Evolutionary conservation across 1,140 invertebrate genomes (phyloP).

Genomic region (Cyphomyrmex costatus): DNA sequence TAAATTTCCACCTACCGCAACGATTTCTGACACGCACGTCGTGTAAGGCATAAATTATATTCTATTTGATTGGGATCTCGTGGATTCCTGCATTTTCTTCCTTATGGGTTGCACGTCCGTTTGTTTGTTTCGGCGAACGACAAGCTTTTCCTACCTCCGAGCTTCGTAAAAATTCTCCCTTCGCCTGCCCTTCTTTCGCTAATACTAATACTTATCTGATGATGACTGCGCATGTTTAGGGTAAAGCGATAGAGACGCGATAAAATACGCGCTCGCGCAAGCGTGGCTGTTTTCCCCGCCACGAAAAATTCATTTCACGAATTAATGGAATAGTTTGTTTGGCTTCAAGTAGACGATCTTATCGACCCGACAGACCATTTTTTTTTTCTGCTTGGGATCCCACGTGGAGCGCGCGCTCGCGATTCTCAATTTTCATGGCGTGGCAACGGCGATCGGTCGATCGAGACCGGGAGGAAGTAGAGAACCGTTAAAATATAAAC

Average conservation of each 20-base stretch:
- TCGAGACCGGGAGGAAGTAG: slow-evolving; percentile 74
- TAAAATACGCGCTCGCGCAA: slow-evolving; percentile 57
- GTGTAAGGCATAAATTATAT: slow-evolving; percentile 10
- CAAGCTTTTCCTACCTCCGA: slow-evolving; percentile 49
- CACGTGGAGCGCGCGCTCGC: slow-evolving; percentile 71
- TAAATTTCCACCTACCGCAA: slow-evolving; percentile 16
- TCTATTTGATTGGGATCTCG: slow-evolving; percentile 22
- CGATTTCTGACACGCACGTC: background rate
- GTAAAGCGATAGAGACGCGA: slow-evolving; percentile 53
- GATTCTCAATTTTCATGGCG: slow-evolving; percentile 68
- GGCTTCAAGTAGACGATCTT: slow-evolving; percentile 76
- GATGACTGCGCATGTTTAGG: slow-evolving; percentile 70
- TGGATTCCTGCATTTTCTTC: slow-evolving; percentile 19
- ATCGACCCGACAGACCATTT: slow-evolving; percentile 74
- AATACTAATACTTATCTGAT: slow-evolving; percentile 66
- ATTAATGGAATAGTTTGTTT: slow-evolving; percentile 79
- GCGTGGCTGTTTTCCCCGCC: slow-evolving; percentile 26
- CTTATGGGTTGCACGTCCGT: background rate
- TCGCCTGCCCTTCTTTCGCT: background rate
- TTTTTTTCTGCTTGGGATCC: slow-evolving; percentile 77
- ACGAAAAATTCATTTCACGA: slow-evolving; percentile 76
- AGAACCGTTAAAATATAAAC: slow-evolving; percentile 78
- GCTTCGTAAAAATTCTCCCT: background rate
- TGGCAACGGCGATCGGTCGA: slow-evolving; percentile 69
- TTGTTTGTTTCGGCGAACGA: slow-evolving; percentile 12